Conservation (phyloP, 2,797 vertebrate species). For the Avahi laniger region DNA sequence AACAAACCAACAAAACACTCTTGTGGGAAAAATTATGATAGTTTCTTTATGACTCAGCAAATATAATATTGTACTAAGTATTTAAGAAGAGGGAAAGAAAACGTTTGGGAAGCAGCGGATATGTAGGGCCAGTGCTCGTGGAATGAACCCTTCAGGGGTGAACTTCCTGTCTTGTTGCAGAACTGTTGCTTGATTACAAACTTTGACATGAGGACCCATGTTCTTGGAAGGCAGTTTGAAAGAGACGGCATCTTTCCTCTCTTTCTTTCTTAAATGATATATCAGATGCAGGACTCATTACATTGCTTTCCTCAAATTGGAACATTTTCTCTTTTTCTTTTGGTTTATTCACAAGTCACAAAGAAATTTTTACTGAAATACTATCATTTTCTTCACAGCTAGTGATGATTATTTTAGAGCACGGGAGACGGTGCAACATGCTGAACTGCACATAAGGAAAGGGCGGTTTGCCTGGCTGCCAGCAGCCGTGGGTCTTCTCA, state of each 20-base stretch:
- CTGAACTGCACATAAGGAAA: accelerated
- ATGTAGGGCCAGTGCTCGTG: no score
- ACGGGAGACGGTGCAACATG: accelerated
- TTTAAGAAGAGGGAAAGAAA: neutral
- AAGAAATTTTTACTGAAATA: neutral
- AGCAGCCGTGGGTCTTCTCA: accelerated
- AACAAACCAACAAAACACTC: neutral
- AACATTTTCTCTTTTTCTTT: neutral
- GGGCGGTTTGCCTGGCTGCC: no score
- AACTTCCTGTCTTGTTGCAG: neutral
- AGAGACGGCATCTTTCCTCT: neutral
- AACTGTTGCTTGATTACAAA: neutral
- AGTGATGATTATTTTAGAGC: neutral
- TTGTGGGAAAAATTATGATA: neutral
- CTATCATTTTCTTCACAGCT: neutral
- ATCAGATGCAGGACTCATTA: neutral
- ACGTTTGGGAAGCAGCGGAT: neutral
- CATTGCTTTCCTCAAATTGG: neutral
- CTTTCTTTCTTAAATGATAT: neutral
- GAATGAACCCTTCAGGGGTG: neutral
- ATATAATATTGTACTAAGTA: neutral
- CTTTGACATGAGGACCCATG: neutral
- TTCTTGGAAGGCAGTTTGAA: neutral
- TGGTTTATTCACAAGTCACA: neutral
- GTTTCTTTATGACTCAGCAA: neutral